These are phyloP conservation scores for Drosophila repletoides DNA, from an alignment of 1,140 invertebrate genomes.

Conservation along the genomic window DNA sequence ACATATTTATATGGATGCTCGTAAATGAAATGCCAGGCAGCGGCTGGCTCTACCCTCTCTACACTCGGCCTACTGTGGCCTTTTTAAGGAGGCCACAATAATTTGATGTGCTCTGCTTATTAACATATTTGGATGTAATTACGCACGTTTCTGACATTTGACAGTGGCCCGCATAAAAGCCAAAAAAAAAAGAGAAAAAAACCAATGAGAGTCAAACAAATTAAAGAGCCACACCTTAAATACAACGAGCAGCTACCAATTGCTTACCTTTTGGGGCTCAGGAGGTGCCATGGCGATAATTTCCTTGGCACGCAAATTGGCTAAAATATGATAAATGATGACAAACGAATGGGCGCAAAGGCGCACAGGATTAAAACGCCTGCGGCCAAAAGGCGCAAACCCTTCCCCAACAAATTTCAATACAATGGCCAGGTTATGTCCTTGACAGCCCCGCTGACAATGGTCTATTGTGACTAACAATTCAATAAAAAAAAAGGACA, in stretches of 20 bases:
- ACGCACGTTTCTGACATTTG: conserved; percentile 74
- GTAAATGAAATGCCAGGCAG: conserved; percentile 57
- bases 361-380: conserved; percentile 40
- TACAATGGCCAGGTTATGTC: conserved; percentile 11
- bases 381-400: conserved; percentile 28
- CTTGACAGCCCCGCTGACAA: conserved; percentile 27
- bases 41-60: too few relatives aligned
- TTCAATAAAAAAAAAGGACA: conserved; percentile 34
- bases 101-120: conserved; percentile 61
- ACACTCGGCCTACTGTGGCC: conserved; percentile 6
- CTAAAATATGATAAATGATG: conserved; percentile 75
- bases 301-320: conserved; percentile 61
- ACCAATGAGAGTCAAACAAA: conserved; percentile 16
- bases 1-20: conserved; percentile 56
- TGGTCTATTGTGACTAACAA: conserved; percentile 21
- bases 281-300: conserved; percentile 27
- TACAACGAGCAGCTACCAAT: too few relatives aligned
- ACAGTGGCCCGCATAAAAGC: conserved; percentile 35
- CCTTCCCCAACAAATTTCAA: neutral
- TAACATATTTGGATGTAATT: conserved; percentile 78
- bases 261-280: too few relatives aligned
- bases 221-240: conserved; percentile 38
- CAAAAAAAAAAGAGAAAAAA: too few relatives aligned
- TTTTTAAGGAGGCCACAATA: conserved; percentile 56
- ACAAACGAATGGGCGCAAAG: conserved; percentile 71